phyloP scores from a whole-genome alignment of 2,113 vertebrate genomes.

The Brachirus orientalis region DNA sequence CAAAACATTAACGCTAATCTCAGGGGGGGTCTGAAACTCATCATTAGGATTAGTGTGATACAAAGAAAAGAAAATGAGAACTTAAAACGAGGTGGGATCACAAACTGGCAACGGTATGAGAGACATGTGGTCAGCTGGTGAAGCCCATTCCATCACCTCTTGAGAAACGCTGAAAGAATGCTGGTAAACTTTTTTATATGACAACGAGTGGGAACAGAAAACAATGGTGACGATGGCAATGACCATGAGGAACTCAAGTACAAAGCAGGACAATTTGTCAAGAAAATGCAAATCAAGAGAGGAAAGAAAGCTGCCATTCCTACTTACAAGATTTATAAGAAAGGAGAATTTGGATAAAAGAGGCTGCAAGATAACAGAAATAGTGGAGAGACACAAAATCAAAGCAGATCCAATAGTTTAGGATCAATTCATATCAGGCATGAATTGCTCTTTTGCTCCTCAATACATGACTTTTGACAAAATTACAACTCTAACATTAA shows the following conservation, averaged over 20 bases:
- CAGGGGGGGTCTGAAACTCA: constrained; percentile 59
- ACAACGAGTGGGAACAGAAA: constrained; percentile 65
- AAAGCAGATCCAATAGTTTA: constrained; percentile 95
- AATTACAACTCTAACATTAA: constrained; percentile 63
- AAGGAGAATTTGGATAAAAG: constrained; percentile 99
- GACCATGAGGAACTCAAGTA: constrained; percentile 80
- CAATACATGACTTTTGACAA: constrained; percentile 65
- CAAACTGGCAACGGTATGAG: constrained; percentile 86
- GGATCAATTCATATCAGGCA: constrained; percentile 89
- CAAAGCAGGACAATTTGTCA: constrained; percentile 83
- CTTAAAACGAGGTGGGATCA: constrained; percentile 87
- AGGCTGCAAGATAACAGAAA: constrained; percentile 99
- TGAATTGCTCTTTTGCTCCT: constrained; percentile 65
- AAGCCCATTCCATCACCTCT: constrained; percentile 90
- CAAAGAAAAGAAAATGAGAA: constrained; percentile 84
- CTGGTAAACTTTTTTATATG: constrained; percentile 73
- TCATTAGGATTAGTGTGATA: constrained; percentile 76
- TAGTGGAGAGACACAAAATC: constrained; percentile 98
- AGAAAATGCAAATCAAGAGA: constrained; percentile 91
- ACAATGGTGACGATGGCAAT: constrained; percentile 81
- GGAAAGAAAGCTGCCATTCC: constrained; percentile 92
- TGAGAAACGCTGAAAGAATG: constrained; percentile 74
- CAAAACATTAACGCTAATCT: constrained; percentile 68
- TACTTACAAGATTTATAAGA: constrained; percentile 99
- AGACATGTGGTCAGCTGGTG: constrained; percentile 90